Evolutionary conservation across 2,888 invertebrate genomes (phyloP).

Genomic region (Synanthedon formicaeformis): DNA sequence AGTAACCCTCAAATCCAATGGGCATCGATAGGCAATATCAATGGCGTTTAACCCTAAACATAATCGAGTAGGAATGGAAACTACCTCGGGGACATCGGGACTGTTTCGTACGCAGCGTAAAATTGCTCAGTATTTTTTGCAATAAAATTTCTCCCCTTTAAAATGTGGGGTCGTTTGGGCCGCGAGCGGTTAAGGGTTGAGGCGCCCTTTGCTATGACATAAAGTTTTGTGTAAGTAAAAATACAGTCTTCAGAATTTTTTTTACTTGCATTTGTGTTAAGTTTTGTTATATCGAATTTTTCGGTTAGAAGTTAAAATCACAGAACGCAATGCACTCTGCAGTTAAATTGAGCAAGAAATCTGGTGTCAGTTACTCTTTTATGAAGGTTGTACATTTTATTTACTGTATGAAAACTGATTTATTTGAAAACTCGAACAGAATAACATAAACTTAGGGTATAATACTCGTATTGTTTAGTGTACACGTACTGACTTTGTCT

Average conservation of each 20-base stretch:
- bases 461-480: too few relatives aligned
- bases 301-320: too few relatives aligned
- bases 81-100: slow-evolving; percentile 64
- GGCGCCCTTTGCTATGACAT: slow-evolving; percentile 24
- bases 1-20: slow-evolving; percentile 57
- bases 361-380: too few relatives aligned
- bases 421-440: too few relatives aligned
- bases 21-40: slow-evolving; percentile 62
- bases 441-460: too few relatives aligned
- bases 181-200: slow-evolving; percentile 41
- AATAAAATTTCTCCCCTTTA: slow-evolving; percentile 47
- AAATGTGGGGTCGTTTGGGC: slow-evolving; percentile 43
- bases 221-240: background rate
- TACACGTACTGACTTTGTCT: too few relatives aligned
- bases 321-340: too few relatives aligned
- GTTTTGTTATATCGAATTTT: too few relatives aligned
- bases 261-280: too few relatives aligned
- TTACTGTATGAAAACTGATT: too few relatives aligned
- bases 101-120: slow-evolving; percentile 46
- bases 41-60: slow-evolving; percentile 70
- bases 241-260: background rate
- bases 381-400: too few relatives aligned
- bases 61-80: slow-evolving; percentile 66
- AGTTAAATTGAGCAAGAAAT: too few relatives aligned
- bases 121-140: slow-evolving; percentile 63